Base-by-base conservation (phyloP, 2,113 vertebrate species). In the Anguilla japonica region DNA sequence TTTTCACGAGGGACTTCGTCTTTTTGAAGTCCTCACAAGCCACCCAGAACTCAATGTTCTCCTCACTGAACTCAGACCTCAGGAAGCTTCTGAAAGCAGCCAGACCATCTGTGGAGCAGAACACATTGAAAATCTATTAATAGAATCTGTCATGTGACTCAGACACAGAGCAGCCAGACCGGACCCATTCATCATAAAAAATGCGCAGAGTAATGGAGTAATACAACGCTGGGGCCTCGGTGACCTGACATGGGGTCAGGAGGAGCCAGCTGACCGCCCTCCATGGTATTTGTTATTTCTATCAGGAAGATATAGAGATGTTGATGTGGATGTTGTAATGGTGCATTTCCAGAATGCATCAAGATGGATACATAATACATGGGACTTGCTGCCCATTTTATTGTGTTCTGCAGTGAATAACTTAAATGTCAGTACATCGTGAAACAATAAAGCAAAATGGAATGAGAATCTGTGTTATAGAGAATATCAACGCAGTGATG, bases 1-100 rank as follows among this genome's bases (percentile, higher is more conserved):
- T 96, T 95, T 98, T 97, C 85, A 92, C 14, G 0, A 96, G 94
- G 41, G 96, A 95, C 90, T 97, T 98, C 92, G 89, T 97, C 93
- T 96, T 98, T 94, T 97, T 99, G 93, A 97, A 99, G 81, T 98
- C 96, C 95, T 99, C 98, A 0, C 98, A 99, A 87, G 97, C 97
- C 82, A 95, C 88, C 98, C 98, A 99, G 92, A 99, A 99, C 93
- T 99, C 98, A 0, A 95, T 87, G 0, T 99, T 99, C 93, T 99
- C 98, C 87, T 99, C 97, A 0, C 98, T 99, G 96, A 99, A 99
- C 93, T 99, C 98, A 0, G 98, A 99, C 92, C 95, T 96, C 95
- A 99, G 96, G 94, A 99, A 99, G 91, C 91, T 95, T 86, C 91
- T 94, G 96, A 99, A 99, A 90, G 95, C 94, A 87, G 93, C 60